phyloP scores from a whole-genome alignment of 2,888 invertebrate species.

The Halictus ligatus region DNA sequence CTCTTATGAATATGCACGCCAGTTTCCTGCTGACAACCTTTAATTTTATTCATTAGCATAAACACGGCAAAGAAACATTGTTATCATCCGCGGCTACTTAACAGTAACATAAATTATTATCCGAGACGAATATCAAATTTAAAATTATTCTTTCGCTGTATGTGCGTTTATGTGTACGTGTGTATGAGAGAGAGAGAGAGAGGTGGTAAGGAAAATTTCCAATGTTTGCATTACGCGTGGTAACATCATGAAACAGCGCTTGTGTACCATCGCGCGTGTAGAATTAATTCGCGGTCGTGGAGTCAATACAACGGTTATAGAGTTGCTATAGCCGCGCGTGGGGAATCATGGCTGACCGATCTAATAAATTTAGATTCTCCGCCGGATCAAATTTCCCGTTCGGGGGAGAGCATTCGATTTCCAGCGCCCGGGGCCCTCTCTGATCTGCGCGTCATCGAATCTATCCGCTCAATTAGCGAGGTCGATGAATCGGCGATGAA shows the following conservation, averaged over 20 bases:
- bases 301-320: conserved; percentile 3
- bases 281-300: not conserved
- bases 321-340: not conserved
- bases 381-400: conserved; percentile 7
- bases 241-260: not conserved
- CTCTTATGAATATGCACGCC: not conserved
- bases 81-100: not conserved
- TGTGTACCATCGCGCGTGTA: not conserved
- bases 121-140: not conserved
- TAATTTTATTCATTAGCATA: not conserved
- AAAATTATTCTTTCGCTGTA: not conserved
- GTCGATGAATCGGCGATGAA: conserved; percentile 36
- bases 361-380: conserved; percentile 10
- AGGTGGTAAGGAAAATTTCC: not conserved
- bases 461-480: conserved; percentile 53
- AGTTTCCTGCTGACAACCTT: not conserved
- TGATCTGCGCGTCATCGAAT: conserved; percentile 21
- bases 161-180: too few species aligned
- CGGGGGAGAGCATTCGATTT: not conserved
- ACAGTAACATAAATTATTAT: not conserved
- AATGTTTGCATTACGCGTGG: not conserved
- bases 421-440: not conserved
- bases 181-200: too few species aligned
- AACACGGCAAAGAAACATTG: not conserved
- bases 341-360: conserved; percentile 13